A percentile compares a stretch with the other conserved stretches of the same genome.
Evolutionary conservation across 2,888 invertebrate genomes (phyloP).

Genomic region (Cephus spinipes): DNA sequence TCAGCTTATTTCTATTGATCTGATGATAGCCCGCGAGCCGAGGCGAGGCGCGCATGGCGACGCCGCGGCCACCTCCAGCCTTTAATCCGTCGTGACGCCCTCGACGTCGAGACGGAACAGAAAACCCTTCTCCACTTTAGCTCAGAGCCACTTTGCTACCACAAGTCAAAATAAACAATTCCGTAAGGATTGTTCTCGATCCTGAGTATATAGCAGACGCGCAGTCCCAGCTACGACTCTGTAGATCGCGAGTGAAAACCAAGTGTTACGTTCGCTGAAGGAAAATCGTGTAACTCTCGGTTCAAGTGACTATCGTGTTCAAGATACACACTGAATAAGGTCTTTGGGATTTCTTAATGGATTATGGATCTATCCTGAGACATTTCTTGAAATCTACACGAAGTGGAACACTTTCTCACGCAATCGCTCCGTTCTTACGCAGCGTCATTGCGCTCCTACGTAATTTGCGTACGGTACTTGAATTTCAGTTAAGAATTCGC

Average conservation of each 20-base stretch:
- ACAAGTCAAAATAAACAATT: background rate
- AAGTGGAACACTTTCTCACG: background rate
- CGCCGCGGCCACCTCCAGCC: constrained; percentile 49
- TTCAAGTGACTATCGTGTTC: background rate
- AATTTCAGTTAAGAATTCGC: background rate
- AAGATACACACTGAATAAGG: background rate
- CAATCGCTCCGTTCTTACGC: background rate
- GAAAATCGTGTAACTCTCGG: background rate
- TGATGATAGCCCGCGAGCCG: constrained; percentile 46
- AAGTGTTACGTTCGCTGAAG: background rate
- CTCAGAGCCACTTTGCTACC: background rate
- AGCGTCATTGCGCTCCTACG: background rate
- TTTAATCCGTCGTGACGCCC: constrained; percentile 58
- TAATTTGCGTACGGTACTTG: background rate
- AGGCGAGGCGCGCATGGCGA: constrained; percentile 52
- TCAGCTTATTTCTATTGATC: constrained; percentile 58
- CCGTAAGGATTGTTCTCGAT: background rate
- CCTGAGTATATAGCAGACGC: background rate
- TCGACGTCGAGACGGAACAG: constrained; percentile 40
- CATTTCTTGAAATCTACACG: background rate
- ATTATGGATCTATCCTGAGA: background rate
- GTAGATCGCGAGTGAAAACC: background rate
- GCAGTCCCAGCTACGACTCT: background rate
- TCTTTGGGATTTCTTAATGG: background rate
- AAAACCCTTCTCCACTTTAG: constrained; percentile 29